phyloP scores from a whole-genome alignment of 2,113 vertebrate species.

The Bubo scandiacus region DNA sequence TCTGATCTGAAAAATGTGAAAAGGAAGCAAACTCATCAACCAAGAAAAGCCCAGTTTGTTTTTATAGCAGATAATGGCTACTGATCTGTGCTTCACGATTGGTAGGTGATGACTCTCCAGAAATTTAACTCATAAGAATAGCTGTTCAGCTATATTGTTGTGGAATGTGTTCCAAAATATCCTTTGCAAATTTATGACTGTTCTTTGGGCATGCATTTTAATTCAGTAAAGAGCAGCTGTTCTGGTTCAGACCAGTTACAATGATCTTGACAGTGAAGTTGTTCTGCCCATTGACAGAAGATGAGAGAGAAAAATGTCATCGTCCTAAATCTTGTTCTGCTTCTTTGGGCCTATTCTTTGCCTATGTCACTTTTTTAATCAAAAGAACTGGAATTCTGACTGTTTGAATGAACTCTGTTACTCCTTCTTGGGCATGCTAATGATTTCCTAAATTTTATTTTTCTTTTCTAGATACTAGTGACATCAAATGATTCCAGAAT shows the following conservation, averaged over 20 bases:
- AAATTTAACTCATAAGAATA: background rate
- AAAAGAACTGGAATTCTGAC: background rate
- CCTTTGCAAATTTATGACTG: background rate
- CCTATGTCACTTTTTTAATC: background rate
- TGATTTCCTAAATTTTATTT: background rate
- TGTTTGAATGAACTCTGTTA: background rate
- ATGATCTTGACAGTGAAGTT: background rate
- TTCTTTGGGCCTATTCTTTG: background rate
- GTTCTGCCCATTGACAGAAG: background rate
- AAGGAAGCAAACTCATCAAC: background rate
- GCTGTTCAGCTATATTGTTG: background rate
- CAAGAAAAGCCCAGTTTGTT: background rate
- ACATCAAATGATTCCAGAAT: conserved; percentile 98
- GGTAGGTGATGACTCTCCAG: background rate
- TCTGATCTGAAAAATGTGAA: background rate
- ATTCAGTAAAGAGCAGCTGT: background rate
- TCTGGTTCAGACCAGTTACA: background rate
- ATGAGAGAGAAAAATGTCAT: background rate
- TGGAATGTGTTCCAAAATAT: background rate
- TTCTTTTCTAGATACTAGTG: conserved; percentile 87
- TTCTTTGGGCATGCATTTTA: background rate
- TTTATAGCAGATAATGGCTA: background rate
- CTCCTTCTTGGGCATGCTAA: background rate
- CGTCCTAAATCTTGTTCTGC: background rate
- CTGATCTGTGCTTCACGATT: background rate